phyloP scores from a whole-genome alignment of 2,888 invertebrate species.

The Aromia moschata region DNA sequence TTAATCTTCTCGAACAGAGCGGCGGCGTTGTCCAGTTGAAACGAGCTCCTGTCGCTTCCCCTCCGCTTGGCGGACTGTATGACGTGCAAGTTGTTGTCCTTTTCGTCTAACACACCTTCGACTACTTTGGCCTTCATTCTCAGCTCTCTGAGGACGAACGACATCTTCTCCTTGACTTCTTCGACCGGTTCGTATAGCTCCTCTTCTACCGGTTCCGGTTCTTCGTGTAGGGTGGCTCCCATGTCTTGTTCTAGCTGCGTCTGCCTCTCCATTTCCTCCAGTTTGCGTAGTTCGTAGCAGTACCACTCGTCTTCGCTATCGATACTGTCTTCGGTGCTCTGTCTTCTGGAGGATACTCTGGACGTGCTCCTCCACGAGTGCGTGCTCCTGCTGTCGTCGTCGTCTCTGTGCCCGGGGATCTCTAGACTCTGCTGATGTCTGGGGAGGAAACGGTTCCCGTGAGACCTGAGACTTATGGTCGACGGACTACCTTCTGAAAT shows the following conservation, averaged over 20 bases:
- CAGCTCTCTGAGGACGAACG: constrained; percentile 79
- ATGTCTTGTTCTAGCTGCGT: constrained; percentile 72
- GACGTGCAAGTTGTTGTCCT: constrained; percentile 58
- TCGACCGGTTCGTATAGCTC: constrained; percentile 72
- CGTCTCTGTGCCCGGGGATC: constrained; percentile 80
- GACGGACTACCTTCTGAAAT: constrained; percentile 74
- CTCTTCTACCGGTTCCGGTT: constrained; percentile 66
- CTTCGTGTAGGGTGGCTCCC: constrained; percentile 70
- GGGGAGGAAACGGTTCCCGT: constrained; percentile 70
- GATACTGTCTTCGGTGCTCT: constrained; percentile 92
- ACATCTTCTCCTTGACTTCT: constrained; percentile 81
- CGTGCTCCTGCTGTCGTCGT: constrained; percentile 87
- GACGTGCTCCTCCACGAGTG: constrained; percentile 90
- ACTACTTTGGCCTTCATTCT: constrained; percentile 71
- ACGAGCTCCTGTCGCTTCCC: constrained; percentile 49
- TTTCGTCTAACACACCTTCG: constrained; percentile 60
- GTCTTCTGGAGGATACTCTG: constrained; percentile 83
- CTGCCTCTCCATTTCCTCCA: constrained; percentile 86
- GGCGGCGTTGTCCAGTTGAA: constrained; percentile 58
- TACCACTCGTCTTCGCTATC: constrained; percentile 96
- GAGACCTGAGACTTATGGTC: constrained; percentile 69
- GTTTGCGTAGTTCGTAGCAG: constrained; percentile 85
- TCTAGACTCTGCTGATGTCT: constrained; percentile 82
- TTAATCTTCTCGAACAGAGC: constrained; percentile 64
- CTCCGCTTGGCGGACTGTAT: constrained; percentile 58